Evolutionary conservation across 2,113 vertebrate genomes (phyloP), one percentile per base, ranked within the genome.

Genomic region (Carettochelys insculpta): DNA sequence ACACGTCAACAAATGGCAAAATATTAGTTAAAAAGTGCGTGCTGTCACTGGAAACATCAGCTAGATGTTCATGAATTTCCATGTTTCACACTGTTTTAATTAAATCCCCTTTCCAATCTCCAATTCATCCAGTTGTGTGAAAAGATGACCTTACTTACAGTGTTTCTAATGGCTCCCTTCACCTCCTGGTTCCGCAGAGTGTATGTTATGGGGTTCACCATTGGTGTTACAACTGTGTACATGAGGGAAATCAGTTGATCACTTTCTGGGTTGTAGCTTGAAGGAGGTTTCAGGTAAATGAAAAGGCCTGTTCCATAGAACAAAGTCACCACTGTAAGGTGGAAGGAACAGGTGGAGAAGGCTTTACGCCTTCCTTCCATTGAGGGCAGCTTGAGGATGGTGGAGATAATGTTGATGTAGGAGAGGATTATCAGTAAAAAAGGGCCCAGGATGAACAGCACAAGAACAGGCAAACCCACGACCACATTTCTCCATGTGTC

Each of bases 151-250:
- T 50, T 89, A 20, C 52, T 54, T 13, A 48, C 51, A 68, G 84
- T 22, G 25, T 80, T 93, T n/a, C 53, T 25, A 22, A 94, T 88
- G 47, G 79, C 87, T 94, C 86, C 94, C 53, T 94, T 97, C 34
- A 96, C 95, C 29, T 94, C 95, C 20, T 93, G 94, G 68, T 95
- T 95, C 19, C 91, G 85, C 51, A 95, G 82, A 12, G 94, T 94
- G 12, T 95, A 96, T 84, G 96, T 96, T 24, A 96, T 75, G 38
- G 95, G 95, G 78, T 96, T 96, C 65, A 95, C 6, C 53, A 54
- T 8, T 24, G 53, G 53, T 22, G 20, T 54, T 22, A 54, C 53
- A 54, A 54, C 22, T 54, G 53, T 54, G 22, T 54, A 94, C 94
- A 92, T 93, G 31, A 96, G 89, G 5, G 92, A 81, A 24, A 91